Evolutionary conservation across 2,888 invertebrate species (phyloP).

Genomic region (Xylota sylvarum): DNA sequence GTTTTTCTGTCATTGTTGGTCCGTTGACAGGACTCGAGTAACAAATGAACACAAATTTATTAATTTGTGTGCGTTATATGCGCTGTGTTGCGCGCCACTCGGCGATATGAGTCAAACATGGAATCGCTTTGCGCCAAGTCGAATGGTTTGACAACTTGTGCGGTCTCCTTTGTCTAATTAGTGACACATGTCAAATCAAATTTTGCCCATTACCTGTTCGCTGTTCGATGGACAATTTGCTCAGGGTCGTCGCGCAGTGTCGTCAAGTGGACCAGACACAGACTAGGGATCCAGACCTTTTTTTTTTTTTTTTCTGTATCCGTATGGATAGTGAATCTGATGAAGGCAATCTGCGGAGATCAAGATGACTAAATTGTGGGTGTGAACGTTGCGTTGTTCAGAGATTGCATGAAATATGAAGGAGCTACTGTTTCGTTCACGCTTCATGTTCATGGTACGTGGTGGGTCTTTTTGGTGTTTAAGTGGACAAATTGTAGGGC

Average conservation of each 20-base stretch:
- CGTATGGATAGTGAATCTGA: conserved; percentile 10
- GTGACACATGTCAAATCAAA: conserved; percentile 76
- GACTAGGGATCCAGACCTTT: conserved; percentile 43
- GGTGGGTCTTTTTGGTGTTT: conserved; percentile 46
- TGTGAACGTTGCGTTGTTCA: conserved; percentile 54
- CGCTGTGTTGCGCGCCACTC: conserved; percentile 61
- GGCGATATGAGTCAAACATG: conserved; percentile 50
- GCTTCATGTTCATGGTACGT: conserved; percentile 36
- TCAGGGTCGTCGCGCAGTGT: conserved; percentile 60
- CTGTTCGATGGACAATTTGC: conserved; percentile 67
- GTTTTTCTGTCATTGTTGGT: conserved; percentile 23
- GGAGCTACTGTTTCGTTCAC: conserved; percentile 58
- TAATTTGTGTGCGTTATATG: conserved; percentile 55
- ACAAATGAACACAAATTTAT: conserved; percentile 57
- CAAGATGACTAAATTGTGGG: conserved; percentile 50
- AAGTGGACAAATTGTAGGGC: conserved; percentile 65
- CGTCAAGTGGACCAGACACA: conserved; percentile 73
- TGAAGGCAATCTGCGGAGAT: conserved; percentile 33
- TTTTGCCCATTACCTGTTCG: conserved; percentile 66
- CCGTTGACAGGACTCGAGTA: conserved; percentile 65
- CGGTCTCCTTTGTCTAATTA: conserved; percentile 75
- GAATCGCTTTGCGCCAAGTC: conserved; percentile 42
- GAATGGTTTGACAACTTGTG: conserved; percentile 67
- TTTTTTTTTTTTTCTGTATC: not conserved
- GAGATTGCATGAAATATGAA: conserved; percentile 20